phyloP scores from a whole-genome alignment of 2,888 invertebrate species.

The Uropetala carovei region DNA sequence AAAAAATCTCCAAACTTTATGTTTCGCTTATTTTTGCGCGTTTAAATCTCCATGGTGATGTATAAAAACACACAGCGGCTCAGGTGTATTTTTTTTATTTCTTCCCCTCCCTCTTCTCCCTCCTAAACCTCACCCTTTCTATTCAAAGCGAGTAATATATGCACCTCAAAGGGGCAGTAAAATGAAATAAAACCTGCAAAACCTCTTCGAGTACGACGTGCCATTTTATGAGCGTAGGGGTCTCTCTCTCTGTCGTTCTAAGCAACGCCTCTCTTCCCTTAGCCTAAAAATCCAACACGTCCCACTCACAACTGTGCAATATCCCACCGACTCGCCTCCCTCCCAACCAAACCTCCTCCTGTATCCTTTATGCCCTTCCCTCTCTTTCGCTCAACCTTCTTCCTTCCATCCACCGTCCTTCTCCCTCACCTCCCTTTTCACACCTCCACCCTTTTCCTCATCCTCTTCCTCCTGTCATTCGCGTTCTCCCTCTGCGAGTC shows the following conservation, averaged over 20 bases:
- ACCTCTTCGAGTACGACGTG: slow-evolving; percentile 8
- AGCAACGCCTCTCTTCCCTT: background rate
- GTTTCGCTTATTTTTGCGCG: background rate
- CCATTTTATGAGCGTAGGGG: slow-evolving; percentile 39
- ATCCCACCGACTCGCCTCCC: background rate
- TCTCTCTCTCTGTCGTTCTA: background rate
- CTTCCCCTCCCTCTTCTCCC: background rate
- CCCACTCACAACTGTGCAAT: background rate
- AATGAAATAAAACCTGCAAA: slow-evolving; percentile 58
- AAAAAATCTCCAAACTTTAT: too few relatives aligned
- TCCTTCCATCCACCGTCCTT: background rate
- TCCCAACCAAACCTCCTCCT: background rate
- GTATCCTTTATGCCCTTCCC: background rate
- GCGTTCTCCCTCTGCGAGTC: too few relatives aligned
- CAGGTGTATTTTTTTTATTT: background rate
- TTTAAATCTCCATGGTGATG: slow-evolving; percentile 28
- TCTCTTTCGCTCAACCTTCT: background rate
- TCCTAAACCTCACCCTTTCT: background rate
- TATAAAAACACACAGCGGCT: background rate
- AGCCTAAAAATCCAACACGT: slow-evolving; percentile 36
- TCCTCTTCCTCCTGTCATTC: too few relatives aligned
- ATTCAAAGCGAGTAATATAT: slow-evolving; percentile 26
- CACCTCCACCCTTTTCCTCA: background rate
- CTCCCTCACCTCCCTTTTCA: background rate
- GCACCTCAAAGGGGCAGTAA: slow-evolving; percentile 63